phyloP scores from a whole-genome alignment of 2,888 invertebrate genomes.

The Craniophora ligustri region DNA sequence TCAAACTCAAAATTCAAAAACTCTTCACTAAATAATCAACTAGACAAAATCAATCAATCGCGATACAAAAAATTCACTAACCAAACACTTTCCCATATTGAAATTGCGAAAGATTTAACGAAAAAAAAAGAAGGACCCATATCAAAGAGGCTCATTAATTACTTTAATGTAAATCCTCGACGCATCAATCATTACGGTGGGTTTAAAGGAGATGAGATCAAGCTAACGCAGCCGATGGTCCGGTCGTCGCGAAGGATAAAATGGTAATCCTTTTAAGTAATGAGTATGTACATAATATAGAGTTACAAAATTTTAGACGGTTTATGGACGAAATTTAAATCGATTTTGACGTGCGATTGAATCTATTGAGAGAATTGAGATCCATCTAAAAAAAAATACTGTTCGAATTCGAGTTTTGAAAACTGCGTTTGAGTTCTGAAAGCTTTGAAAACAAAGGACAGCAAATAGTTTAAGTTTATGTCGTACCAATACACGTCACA shows the following conservation, averaged over 20 bases:
- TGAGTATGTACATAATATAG: slow-evolving; percentile 75
- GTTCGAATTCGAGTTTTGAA: too few relatives aligned
- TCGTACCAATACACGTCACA: too few relatives aligned
- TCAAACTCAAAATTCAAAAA: too few relatives aligned
- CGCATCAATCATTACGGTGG: slow-evolving; percentile 78
- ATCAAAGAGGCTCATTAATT: slow-evolving; percentile 61
- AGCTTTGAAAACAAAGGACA: too few relatives aligned
- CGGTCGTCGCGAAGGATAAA: slow-evolving; percentile 75
- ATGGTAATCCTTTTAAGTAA: slow-evolving; percentile 88
- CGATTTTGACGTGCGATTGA: too few relatives aligned
- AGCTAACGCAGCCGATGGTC: slow-evolving; percentile 69
- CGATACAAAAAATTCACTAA: not conserved
- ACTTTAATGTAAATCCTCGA: slow-evolving; percentile 64
- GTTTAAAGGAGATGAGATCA: slow-evolving; percentile 66
- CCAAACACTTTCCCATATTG: not conserved
- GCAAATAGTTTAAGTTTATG: too few relatives aligned
- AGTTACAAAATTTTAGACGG: slow-evolving; percentile 56
- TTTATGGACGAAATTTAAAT: not conserved
- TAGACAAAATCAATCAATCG: not conserved
- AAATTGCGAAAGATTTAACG: slow-evolving; percentile 30
- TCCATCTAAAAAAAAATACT: too few relatives aligned
- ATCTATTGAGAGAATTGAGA: too few relatives aligned
- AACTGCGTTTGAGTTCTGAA: too few relatives aligned
- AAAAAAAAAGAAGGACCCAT: slow-evolving; percentile 35
- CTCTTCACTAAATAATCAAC: not conserved